phyloP scores from a whole-genome alignment of 2,113 vertebrate species.

The Corynorhinus townsendii region DNA sequence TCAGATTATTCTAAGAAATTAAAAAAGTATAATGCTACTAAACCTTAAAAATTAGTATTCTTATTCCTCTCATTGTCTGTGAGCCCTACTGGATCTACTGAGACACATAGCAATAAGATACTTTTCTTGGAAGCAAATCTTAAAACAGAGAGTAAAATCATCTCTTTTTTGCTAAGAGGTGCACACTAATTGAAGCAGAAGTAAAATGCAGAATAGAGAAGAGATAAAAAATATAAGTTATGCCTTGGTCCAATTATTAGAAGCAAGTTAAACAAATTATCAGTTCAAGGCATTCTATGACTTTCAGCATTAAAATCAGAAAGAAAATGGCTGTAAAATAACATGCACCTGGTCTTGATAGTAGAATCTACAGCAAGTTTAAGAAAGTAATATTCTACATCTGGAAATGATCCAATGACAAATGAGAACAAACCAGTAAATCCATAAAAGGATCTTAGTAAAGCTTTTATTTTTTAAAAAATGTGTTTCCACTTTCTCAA shows the following conservation, averaged over 20 bases:
- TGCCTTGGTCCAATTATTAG: constrained; percentile 71
- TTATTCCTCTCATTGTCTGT: constrained; percentile 23
- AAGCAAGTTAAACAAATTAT: constrained; percentile 71
- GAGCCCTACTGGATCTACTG: constrained; percentile 43
- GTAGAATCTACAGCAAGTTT: constrained; percentile 45
- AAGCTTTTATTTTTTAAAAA: constrained; percentile 31
- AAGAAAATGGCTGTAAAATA: constrained; percentile 57
- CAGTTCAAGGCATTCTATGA: constrained; percentile 60
- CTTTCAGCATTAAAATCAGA: constrained; percentile 60
- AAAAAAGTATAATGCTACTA: background rate
- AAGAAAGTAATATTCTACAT: constrained; percentile 52
- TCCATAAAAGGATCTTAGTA: constrained; percentile 57
- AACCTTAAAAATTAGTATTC: background rate
- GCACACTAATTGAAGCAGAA: constrained; percentile 69
- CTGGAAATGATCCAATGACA: constrained; percentile 52
- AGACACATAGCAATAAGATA: constrained; percentile 69
- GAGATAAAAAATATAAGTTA: constrained; percentile 72
- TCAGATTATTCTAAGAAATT: background rate
- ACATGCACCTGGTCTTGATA: constrained; percentile 63
- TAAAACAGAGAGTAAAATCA: constrained; percentile 66
- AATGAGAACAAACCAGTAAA: constrained; percentile 69
- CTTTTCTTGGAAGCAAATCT: constrained; percentile 65
- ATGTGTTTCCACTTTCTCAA: constrained; percentile 32
- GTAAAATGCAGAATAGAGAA: constrained; percentile 68
- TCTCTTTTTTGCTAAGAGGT: constrained; percentile 68